phyloP scores from a whole-genome alignment of 2,888 invertebrate genomes.

The Halocaridina rubra region DNA sequence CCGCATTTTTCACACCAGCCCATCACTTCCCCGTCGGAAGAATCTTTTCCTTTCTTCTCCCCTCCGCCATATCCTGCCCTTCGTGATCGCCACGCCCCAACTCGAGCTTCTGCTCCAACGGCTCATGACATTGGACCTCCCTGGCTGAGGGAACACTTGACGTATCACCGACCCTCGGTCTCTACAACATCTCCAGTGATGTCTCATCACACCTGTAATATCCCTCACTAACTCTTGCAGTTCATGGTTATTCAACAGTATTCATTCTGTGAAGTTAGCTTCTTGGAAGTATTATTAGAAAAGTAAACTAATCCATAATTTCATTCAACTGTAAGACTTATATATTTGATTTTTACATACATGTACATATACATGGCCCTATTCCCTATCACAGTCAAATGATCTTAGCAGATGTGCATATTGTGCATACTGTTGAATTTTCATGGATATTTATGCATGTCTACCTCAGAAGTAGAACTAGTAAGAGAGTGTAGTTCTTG shows the following conservation, averaged over 20 bases:
- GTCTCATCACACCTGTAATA: constrained; percentile 93
- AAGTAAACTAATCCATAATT: no score
- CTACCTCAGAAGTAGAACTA: no score
- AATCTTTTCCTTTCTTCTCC: constrained; percentile 86
- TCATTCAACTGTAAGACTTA: no score
- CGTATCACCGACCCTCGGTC: constrained; percentile 79
- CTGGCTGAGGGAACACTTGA: constrained; percentile 68
- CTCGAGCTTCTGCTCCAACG: constrained; percentile 69
- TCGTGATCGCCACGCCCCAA: constrained; percentile 65
- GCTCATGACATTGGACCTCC: constrained; percentile 70
- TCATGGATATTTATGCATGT: no score
- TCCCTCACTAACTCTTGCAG: neutral
- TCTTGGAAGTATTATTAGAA: no score
- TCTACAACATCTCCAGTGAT: constrained; percentile 80
- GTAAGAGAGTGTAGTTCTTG: no score
- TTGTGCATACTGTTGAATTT: no score
- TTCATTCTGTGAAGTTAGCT: no score
- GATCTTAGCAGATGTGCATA: no score
- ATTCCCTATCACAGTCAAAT: no score
- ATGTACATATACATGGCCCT: no score
- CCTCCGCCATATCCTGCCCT: constrained; percentile 77
- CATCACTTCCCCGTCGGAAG: constrained; percentile 72
- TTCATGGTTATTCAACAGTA: neutral
- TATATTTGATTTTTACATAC: no score
- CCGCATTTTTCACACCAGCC: constrained; percentile 60